Evolutionary conservation across 1,140 invertebrate species (phyloP).

Genomic region (Orchesella cincta): DNA sequence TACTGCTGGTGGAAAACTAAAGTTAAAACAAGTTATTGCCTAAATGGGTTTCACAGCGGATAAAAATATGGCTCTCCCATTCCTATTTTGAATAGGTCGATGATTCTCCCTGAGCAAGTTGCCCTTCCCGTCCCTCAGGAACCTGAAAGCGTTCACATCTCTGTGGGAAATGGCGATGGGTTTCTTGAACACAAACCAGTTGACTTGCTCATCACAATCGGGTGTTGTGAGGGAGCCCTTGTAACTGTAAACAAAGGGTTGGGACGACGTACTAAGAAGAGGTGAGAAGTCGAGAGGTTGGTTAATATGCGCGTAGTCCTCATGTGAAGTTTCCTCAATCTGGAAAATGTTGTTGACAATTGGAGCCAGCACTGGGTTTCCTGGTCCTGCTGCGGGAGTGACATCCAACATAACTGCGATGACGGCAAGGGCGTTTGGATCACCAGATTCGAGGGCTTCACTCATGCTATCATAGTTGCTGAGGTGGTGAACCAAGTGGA

Average conservation of each 20-base stretch:
- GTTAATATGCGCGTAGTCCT: conserved; percentile 44
- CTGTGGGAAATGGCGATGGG: conserved; percentile 62
- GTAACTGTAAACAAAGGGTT: conserved; percentile 66
- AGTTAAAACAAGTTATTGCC: background rate
- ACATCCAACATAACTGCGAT: conserved; percentile 71
- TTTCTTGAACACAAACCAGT: conserved; percentile 70
- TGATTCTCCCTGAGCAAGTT: background rate
- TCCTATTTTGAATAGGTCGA: conserved; percentile 3
- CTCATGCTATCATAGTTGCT: conserved; percentile 61
- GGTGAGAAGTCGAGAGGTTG: conserved; percentile 55
- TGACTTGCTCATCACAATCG: conserved; percentile 69
- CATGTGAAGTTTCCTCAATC: conserved; percentile 51
- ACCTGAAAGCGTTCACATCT: conserved; percentile 58
- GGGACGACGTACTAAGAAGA: conserved; percentile 61
- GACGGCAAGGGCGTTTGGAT: conserved; percentile 68
- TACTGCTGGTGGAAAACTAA: too few species aligned
- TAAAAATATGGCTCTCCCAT: background rate
- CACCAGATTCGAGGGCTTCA: conserved; percentile 58
- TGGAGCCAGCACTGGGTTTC: conserved; percentile 59
- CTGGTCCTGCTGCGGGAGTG: conserved; percentile 55
- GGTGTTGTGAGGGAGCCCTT: conserved; percentile 76
- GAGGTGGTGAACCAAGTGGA: conserved; percentile 73
- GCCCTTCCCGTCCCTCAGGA: background rate
- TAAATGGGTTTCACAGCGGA: background rate
- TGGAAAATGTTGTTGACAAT: conserved; percentile 58